phyloP scores from a whole-genome alignment of 2,797 vertebrate species.

The Toxotes lorentzi region DNA sequence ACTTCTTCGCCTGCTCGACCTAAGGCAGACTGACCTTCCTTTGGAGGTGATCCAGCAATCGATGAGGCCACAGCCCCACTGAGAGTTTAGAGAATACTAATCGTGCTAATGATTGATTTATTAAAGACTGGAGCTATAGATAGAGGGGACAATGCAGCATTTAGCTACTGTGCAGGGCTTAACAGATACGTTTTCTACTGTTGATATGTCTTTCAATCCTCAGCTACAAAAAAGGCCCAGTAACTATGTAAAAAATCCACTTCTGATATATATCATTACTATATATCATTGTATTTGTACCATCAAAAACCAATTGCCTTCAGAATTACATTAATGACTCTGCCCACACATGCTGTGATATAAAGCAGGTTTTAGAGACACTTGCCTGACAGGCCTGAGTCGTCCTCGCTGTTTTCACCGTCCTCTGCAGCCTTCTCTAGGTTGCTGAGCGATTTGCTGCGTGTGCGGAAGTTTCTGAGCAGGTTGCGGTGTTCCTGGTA shows the following conservation, averaged over 20 bases:
- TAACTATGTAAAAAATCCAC: background rate
- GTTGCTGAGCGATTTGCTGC: constrained; percentile 89
- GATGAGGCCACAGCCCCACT: constrained; percentile 68
- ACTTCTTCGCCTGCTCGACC: constrained; percentile 38
- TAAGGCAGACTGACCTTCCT: constrained; percentile 66
- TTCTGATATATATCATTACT: too few relatives aligned
- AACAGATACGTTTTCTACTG: background rate
- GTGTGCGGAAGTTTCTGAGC: constrained; percentile 85
- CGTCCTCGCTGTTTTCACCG: constrained; percentile 82
- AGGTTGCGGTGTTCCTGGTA: constrained; percentile 88
- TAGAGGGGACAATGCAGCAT: constrained; percentile 52
- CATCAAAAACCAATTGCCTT: background rate
- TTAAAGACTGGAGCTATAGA: constrained; percentile 61
- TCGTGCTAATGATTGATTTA: constrained; percentile 80
- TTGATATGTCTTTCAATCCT: constrained; percentile 4
- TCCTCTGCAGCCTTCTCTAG: constrained; percentile 85
- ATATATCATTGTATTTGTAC: background rate
- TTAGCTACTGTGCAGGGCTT: constrained; percentile 35
- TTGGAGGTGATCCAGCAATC: constrained; percentile 75
- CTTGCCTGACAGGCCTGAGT: constrained; percentile 83
- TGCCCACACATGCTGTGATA: background rate
- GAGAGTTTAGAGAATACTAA: constrained; percentile 78
- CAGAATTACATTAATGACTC: background rate
- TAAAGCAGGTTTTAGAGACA: background rate
- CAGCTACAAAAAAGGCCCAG: background rate